Base-by-base conservation (phyloP, 2,113 vertebrate genomes). In the Phoxinus phoxinus region DNA sequence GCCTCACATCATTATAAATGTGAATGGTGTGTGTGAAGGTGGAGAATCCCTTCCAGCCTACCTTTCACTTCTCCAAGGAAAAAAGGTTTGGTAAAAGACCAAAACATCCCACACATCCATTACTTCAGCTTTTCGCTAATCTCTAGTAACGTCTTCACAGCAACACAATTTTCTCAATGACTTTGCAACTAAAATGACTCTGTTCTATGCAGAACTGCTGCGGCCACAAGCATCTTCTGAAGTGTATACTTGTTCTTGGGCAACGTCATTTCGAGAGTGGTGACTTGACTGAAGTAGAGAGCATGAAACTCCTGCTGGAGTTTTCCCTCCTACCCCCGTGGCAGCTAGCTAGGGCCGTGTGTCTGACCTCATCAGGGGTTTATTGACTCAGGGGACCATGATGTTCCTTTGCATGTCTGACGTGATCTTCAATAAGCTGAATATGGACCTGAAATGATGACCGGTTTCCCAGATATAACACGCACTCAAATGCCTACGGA, bases 11-110 rank as follows among this genome's bases (percentile, higher is more conserved):
- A 48, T 56, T 86, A 30, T 83, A 84, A 79, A 81, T 37, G 88
- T 11, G 92, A 91, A 44, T 46, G 12, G 77, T 51, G 53, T 71
- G 69, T 81, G 89, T 56, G 53, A 19, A 53, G 51, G 84, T 92
- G 91, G 91, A 90, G 85, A 93, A 91, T 92, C 93, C 94, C 93
- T 88, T 65, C 23, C 48, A 86, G 79, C 90, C 86, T 86, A 48
- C 91, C 85, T 30, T 77, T 87, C 85, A 89, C 87, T 90, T 92
- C 90, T 91, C 80, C 76, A 53, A 84, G 73, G 23, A 79, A 41
- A 41, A 80, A 61, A 74, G 37, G 30, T 71, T 51, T 78, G 41
- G 19, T 74, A 23, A 80, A 51, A 71, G 67, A 80, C 84, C 80
- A 84, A 80, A 79, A 74, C 32, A 17, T 23, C 80, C 80, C 81